Evolutionary conservation across 2,888 invertebrate species (phyloP).

Genomic region (Tenthredo notha): DNA sequence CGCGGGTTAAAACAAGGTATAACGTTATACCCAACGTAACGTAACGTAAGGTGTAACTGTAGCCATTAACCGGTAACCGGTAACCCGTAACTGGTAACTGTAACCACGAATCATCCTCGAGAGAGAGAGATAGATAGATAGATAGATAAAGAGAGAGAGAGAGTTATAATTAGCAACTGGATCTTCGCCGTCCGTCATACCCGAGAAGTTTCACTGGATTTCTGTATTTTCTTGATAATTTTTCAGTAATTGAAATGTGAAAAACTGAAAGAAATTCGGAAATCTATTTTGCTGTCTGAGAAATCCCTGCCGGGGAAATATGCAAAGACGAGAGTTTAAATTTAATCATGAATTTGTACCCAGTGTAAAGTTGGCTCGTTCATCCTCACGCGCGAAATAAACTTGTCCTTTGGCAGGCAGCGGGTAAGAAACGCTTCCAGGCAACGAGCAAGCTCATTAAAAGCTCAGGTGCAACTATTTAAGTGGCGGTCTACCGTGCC

Average conservation of each 20-base stretch:
- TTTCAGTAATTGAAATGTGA: no score
- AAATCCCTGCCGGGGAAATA: neutral
- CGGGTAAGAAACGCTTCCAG: slow-evolving; percentile 18
- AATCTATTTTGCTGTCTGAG: neutral
- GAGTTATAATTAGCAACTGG: slow-evolving; percentile 6
- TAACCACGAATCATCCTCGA: slow-evolving; percentile 71
- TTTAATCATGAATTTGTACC: neutral
- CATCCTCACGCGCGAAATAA: neutral
- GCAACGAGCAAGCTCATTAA: slow-evolving; percentile 46
- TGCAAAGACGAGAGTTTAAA: neutral
- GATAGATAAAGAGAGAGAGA: neutral
- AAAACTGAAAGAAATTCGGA: neutral
- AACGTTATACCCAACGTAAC: neutral
- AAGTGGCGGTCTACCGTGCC: slow-evolving; percentile 36
- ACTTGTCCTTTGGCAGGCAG: slow-evolving; percentile 1
- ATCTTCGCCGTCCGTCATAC: neutral
- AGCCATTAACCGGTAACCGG: slow-evolving; percentile 61
- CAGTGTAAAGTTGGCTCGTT: neutral
- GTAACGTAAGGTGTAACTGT: slow-evolving; percentile 62
- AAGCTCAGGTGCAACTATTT: slow-evolving; percentile 48
- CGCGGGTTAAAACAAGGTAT: slow-evolving; percentile 6
- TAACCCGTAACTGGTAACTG: slow-evolving; percentile 68
- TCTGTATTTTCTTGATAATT: neutral
- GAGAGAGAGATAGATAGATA: slow-evolving; percentile 60
- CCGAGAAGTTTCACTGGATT: neutral